Conservation (phyloP, 2,888 invertebrate species). For the Dioctria linearis region DNA sequence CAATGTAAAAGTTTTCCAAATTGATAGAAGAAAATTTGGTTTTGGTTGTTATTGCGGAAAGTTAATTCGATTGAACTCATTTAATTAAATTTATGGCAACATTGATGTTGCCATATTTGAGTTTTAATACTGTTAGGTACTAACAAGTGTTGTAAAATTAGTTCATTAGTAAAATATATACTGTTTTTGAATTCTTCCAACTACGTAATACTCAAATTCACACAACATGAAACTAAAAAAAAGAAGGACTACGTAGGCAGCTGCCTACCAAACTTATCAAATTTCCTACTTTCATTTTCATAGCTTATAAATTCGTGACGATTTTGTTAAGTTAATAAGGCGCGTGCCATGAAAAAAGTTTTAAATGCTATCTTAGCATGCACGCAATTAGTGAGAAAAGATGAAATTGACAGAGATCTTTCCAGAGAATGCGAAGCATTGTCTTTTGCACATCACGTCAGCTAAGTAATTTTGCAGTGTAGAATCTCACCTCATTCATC, state of each 20-base stretch:
- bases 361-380: not conserved
- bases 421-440: constrained; percentile 21
- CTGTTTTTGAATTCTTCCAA: too few species aligned
- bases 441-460: not conserved
- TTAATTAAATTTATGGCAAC: not conserved
- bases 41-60: too few species aligned
- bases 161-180: too few species aligned
- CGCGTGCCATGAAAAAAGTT: not conserved
- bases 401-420: not conserved
- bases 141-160: too few species aligned
- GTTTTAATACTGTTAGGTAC: not conserved
- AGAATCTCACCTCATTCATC: constrained; percentile 11
- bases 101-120: not conserved
- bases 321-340: constrained; percentile 13
- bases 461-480: constrained; percentile 7
- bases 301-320: constrained; percentile 14
- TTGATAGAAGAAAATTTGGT: too few species aligned
- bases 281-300: constrained; percentile 16
- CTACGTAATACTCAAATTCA: too few species aligned
- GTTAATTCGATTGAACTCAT: not conserved
- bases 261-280: not conserved
- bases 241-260: not conserved
- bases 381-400: not conserved
- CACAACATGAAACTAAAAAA: not conserved
- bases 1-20: too few species aligned